Evolutionary conservation across 1,140 invertebrate genomes (phyloP).

Genomic region (Cepaea nemoralis): DNA sequence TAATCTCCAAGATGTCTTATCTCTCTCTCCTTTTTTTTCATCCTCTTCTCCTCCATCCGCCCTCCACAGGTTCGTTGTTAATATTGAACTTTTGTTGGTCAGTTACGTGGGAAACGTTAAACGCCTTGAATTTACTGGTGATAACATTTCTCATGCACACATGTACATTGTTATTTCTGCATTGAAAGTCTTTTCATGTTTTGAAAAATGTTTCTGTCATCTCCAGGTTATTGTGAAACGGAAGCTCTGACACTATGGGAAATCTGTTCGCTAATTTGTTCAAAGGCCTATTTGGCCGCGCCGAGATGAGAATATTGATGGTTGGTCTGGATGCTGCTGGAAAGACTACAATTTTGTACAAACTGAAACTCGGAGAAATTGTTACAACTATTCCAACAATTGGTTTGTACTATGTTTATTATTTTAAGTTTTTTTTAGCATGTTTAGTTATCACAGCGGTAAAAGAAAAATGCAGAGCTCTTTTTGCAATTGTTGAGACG

Average conservation of each 20-base stretch:
- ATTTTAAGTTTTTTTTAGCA: neutral
- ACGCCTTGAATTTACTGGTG: too few species aligned
- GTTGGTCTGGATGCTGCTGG: conserved; percentile 92
- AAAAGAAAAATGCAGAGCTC: neutral
- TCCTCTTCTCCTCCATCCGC: too few species aligned
- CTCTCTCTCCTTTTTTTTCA: too few species aligned
- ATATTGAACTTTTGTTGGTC: too few species aligned
- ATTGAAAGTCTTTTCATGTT: too few species aligned
- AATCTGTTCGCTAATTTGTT: conserved; percentile 47
- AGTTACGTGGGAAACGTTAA: too few species aligned
- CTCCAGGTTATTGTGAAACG: neutral
- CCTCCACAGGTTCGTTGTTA: too few species aligned
- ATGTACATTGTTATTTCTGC: too few species aligned
- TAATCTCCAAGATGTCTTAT: too few species aligned
- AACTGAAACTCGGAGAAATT: conserved; percentile 95
- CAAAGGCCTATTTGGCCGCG: conserved; percentile 51
- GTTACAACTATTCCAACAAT: conserved; percentile 98
- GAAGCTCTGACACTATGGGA: conserved; percentile 46
- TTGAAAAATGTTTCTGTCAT: neutral
- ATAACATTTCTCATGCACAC: too few species aligned
- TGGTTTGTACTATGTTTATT: conserved; percentile 74
- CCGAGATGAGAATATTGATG: conserved; percentile 66
- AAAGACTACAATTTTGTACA: conserved; percentile 97
- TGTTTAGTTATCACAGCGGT: neutral
- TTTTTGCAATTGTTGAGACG: conserved; percentile 6